phyloP scores from a whole-genome alignment of 1,140 invertebrate species.

The Calliphora vicina region DNA sequence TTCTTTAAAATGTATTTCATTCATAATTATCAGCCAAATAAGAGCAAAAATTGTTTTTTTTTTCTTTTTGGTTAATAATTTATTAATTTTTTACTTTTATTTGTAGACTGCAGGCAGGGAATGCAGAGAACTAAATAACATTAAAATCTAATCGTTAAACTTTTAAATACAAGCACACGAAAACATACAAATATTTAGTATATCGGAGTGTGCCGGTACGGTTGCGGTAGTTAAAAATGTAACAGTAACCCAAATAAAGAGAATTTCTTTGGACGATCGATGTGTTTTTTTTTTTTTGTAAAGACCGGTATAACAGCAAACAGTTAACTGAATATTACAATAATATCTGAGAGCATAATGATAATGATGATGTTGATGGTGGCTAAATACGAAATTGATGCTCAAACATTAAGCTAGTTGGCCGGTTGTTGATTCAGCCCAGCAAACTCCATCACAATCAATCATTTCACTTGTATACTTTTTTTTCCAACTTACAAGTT shows the following conservation, averaged over 20 bases:
- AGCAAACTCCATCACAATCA: not conserved
- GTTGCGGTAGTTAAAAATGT: conserved; percentile 31
- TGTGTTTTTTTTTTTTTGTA: not conserved
- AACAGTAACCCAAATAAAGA: conserved; percentile 34
- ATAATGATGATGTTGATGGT: not conserved
- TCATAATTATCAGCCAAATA: no score
- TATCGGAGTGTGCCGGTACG: no score
- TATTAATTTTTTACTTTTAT: no score
- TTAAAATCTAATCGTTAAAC: no score
- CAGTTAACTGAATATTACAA: not conserved
- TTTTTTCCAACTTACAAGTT: not conserved
- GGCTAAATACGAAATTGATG: not conserved
- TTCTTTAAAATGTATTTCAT: no score
- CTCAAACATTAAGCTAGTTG: not conserved
- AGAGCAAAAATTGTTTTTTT: no score
- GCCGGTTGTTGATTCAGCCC: not conserved
- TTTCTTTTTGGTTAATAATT: no score
- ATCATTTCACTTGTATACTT: not conserved
- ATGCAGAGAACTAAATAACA: no score
- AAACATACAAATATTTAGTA: no score
- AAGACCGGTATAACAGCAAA: conserved; percentile 11
- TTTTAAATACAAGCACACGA: no score
- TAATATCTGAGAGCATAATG: not conserved
- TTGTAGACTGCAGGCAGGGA: no score
- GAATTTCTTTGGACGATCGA: not conserved